A percentile compares a stretch with the other conserved stretches of the same genome.
phyloP scores from a whole-genome alignment of 2,113 vertebrate genomes.

The Australoheros scitulus region DNA sequence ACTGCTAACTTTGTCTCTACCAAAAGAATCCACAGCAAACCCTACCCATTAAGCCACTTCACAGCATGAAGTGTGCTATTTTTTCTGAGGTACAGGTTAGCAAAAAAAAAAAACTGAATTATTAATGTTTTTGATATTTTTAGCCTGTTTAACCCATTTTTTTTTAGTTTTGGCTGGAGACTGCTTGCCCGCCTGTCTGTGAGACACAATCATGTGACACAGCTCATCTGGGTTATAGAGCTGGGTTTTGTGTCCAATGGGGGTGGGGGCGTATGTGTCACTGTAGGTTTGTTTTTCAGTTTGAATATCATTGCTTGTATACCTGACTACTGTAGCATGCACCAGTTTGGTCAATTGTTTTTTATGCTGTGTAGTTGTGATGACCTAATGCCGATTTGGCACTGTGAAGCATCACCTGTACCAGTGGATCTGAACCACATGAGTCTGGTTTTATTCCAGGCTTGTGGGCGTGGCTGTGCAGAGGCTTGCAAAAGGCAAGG shows the following conservation, averaged over 20 bases:
- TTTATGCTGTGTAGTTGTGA: constrained; percentile 5
- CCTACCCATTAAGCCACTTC: constrained; percentile 60
- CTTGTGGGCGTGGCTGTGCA: constrained; percentile 37
- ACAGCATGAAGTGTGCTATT: constrained; percentile 68
- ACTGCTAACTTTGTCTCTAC: constrained; percentile 9
- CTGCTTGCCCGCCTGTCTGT: constrained; percentile 68
- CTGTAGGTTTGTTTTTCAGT: constrained; percentile 13
- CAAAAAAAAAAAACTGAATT: constrained; percentile 75
- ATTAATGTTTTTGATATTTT: constrained; percentile 82
- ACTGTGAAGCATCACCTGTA: constrained; percentile 26
- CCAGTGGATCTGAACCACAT: constrained; percentile 42
- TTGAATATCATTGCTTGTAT: neutral
- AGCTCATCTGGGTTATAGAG: constrained; percentile 79
- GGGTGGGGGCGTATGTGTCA: neutral
- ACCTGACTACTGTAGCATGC: neutral
- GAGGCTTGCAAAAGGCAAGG: constrained; percentile 42
- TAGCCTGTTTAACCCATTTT: constrained; percentile 83
- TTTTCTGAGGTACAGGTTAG: constrained; percentile 76
- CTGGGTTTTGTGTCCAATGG: constrained; percentile 40
- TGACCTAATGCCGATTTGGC: constrained; percentile 42
- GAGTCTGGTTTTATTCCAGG: constrained; percentile 59
- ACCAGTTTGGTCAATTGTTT: constrained; percentile 5
- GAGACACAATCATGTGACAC: constrained; percentile 76
- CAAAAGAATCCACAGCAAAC: constrained; percentile 54
- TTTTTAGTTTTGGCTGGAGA: constrained; percentile 80